These are phyloP conservation scores for Rhaphigaster nebulosa DNA, from an alignment of 2,888 invertebrate species.

Conservation along the genomic window DNA sequence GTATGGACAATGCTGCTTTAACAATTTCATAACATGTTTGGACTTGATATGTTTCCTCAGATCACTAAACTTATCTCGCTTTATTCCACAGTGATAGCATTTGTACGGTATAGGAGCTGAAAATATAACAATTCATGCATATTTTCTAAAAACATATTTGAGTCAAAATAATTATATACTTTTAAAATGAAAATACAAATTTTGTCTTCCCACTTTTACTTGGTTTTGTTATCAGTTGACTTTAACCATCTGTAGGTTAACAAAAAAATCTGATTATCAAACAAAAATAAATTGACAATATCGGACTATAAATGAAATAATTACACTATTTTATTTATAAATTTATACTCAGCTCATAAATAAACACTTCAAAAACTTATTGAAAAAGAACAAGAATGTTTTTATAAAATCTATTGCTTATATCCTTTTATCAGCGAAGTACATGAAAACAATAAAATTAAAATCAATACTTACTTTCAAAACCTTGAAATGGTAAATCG, in stretches of 20 bases:
- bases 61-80: background rate
- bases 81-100: constrained; percentile 1
- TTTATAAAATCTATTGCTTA: too few relatives aligned
- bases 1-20: background rate
- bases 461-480: constrained; percentile 9
- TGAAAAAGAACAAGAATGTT: background rate
- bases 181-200: too few relatives aligned
- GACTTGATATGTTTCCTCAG: background rate
- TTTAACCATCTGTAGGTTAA: too few relatives aligned
- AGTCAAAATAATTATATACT: background rate
- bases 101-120: background rate
- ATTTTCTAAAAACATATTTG: background rate
- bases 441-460: background rate
- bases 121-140: background rate
- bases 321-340: background rate
- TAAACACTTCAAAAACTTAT: background rate
- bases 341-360: background rate
- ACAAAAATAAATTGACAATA: too few relatives aligned
- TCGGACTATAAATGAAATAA: too few relatives aligned
- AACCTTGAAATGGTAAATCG: background rate
- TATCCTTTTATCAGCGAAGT: background rate
- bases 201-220: too few relatives aligned
- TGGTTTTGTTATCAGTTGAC: too few relatives aligned
- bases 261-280: too few relatives aligned
- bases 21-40: background rate